Evolutionary conservation across 1,140 invertebrate species (phyloP).

Genomic region (Eupeodes corollae): DNA sequence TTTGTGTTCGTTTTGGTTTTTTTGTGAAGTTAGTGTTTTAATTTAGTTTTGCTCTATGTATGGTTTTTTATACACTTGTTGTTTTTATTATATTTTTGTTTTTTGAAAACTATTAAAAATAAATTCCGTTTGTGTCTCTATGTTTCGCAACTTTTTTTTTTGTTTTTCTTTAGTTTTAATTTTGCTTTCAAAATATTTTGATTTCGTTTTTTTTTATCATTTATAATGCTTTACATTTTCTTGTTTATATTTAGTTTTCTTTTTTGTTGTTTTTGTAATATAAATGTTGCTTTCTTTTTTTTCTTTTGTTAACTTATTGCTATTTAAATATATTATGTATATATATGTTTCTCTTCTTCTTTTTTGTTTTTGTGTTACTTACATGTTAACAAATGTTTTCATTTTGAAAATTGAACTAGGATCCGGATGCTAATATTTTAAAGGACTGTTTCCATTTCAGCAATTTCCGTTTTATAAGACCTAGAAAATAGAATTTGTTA

Average conservation of each 20-base stretch:
- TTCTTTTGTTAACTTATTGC: conserved; percentile 9
- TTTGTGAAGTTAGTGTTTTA: too few species aligned
- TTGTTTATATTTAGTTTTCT: conserved; percentile 1
- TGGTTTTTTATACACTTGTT: conserved; percentile 7
- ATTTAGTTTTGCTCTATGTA: conserved; percentile 2
- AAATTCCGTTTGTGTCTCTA: conserved; percentile 1
- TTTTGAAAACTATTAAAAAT: conserved; percentile 1
- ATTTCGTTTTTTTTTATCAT: neutral
- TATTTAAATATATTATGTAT: conserved; percentile 1
- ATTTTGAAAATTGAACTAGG: conserved; percentile 1
- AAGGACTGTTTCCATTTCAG: conserved; percentile 82
- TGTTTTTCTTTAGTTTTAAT: neutral
- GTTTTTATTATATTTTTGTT: conserved; percentile 8
- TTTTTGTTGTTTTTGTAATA: neutral
- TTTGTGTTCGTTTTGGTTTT: too few species aligned
- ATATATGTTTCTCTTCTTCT: conserved; percentile 4
- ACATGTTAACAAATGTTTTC: conserved; percentile 5
- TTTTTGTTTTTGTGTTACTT: conserved; percentile 5
- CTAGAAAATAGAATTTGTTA: conserved; percentile 28
- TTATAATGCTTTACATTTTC: neutral
- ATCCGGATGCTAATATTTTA: conserved; percentile 40
- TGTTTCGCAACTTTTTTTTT: neutral
- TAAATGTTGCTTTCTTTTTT: neutral
- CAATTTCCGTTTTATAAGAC: conserved; percentile 57
- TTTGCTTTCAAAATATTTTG: neutral